Base-by-base conservation (phyloP, 2,797 vertebrate genomes). In the Pipistrellus pipistrellus region DNA sequence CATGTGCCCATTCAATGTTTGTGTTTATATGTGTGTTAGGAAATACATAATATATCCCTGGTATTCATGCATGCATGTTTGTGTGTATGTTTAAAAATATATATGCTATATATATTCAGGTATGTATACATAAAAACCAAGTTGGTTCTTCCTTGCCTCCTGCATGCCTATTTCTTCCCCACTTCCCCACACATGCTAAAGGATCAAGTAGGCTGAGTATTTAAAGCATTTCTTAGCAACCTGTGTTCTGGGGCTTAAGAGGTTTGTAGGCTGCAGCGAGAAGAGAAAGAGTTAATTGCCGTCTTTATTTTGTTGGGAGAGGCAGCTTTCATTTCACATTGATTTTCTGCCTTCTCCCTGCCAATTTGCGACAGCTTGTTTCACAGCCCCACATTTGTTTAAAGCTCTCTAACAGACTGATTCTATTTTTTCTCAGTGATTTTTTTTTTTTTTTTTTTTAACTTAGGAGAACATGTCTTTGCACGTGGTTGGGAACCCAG, bases 311-410 rank as follows among this genome's bases (percentile, higher is more conserved):
- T 97, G 94, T 95, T 97, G 89, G 93, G 94, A 97, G 95, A 98
- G 95, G 97, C 96, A 96, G 96, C 92, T 95, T 98, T 98, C 97
- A 95, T 98, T 98, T 97, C 97, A 96, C 96, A 96, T 96, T 97
- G 96, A 97, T 97, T 97, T 98, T 98, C 96, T 98, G 87, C 91
- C 93, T 96, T 96, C 90, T 97, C 83, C 71, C 91, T 98, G 98
- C 98, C 97, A 98, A 98, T 98, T 97, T 97, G 96, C 82, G 81
- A 98, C 98, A 98, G 98, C 97, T 98, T 98, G 98, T 98, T 98
- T 97, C 96, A 72, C 96, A 98, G 97, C 94, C 97, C 96, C 97
- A 97, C 97, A 97, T 98, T 98, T 98, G 97, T 98, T 98, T 98
- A 98, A 98, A 98, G 96, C 97, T 98, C 92, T 93, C 84, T 97